These are phyloP conservation scores for Metacarcinus magister DNA, from an alignment of 2,888 invertebrate genomes.

Conservation along the genomic window DNA sequence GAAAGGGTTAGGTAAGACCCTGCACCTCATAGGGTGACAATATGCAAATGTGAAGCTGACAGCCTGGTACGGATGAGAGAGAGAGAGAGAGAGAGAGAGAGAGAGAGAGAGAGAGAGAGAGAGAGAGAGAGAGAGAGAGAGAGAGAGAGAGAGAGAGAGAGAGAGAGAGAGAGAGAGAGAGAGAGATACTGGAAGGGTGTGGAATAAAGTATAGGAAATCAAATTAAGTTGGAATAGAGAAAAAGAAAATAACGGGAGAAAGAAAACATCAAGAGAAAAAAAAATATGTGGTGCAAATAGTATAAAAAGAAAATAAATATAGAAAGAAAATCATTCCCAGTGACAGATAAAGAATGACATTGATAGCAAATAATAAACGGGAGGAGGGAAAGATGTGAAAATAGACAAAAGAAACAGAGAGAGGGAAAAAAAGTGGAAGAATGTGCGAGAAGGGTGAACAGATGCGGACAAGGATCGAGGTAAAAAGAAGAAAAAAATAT, in stretches of 20 bases:
- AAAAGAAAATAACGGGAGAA: too few relatives aligned
- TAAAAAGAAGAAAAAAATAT: not conserved
- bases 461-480: not conserved
- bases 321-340: too few relatives aligned
- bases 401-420: not conserved
- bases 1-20: not conserved
- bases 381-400: too few relatives aligned
- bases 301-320: too few relatives aligned
- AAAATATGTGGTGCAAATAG: too few relatives aligned
- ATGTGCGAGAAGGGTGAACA: not conserved
- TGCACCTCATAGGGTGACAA: slow-evolving; percentile 12
- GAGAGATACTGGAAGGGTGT: not conserved
- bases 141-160: slow-evolving; percentile 21
- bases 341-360: too few relatives aligned
- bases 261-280: too few relatives aligned
- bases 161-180: slow-evolving; percentile 20
- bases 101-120: slow-evolving; percentile 26
- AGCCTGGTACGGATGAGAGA: not conserved
- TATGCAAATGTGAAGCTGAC: slow-evolving; percentile 15
- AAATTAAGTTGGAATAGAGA: too few relatives aligned
- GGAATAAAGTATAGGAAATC: too few relatives aligned
- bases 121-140: slow-evolving; percentile 26
- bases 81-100: slow-evolving; percentile 26
- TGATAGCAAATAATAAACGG: too few relatives aligned
- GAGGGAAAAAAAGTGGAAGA: not conserved